Percentiles rank a stretch among this genome's conserved stretches.
Conservation (phyloP, 1,140 invertebrate species). For the Lepidurus packardi region DNA sequence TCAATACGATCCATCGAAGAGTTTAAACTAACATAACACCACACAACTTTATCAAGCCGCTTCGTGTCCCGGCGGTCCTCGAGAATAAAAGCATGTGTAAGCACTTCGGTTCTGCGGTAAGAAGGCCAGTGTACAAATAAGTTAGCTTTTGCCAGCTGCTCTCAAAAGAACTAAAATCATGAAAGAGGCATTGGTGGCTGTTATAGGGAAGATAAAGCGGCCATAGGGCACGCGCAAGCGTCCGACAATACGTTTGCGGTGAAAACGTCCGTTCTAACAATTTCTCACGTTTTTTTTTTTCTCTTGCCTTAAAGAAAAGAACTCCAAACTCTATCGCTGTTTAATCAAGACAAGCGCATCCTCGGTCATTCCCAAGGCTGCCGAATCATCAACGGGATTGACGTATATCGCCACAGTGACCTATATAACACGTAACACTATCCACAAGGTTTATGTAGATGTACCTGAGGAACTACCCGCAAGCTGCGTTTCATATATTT, state of each 20-base stretch:
- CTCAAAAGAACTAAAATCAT: conserved; percentile 20
- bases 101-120: background rate
- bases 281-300: too few relatives aligned
- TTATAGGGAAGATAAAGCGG: conserved; percentile 11
- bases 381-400: too few relatives aligned
- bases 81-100: background rate
- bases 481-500: too few relatives aligned
- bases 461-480: too few relatives aligned
- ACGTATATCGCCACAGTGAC: too few relatives aligned
- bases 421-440: too few relatives aligned
- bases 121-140: background rate
- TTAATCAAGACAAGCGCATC: too few relatives aligned
- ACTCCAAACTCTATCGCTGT: too few relatives aligned
- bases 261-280: background rate
- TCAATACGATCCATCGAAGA: too few relatives aligned
- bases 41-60: background rate
- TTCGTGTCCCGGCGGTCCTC: background rate
- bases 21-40: background rate
- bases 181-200: background rate
- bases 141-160: background rate
- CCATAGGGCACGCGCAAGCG: background rate
- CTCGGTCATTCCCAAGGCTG: too few relatives aligned
- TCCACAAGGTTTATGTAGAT: too few relatives aligned
- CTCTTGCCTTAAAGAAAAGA: background rate
- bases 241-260: background rate